Evolutionary conservation across 2,797 vertebrate species (phyloP).

Genomic region (Neosilurus hyrtlii): DNA sequence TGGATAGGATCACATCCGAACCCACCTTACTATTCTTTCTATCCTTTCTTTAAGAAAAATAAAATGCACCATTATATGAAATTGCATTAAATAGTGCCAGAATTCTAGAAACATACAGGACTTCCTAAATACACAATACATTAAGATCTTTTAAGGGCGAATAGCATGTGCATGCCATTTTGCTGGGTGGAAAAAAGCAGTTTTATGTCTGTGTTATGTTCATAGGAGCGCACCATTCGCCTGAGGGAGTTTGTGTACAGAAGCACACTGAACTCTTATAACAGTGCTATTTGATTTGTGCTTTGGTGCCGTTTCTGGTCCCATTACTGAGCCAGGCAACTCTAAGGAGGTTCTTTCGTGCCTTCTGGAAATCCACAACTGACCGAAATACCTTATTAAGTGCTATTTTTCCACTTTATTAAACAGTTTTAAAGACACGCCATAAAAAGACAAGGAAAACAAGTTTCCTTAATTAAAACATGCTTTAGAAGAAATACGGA

Average conservation of each 20-base stretch:
- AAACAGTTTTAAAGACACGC: slow-evolving; percentile 1
- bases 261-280: slow-evolving; percentile 33
- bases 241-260: slow-evolving; percentile 11
- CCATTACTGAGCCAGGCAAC: slow-evolving; percentile 21
- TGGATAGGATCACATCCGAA: slow-evolving; percentile 29
- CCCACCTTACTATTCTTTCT: neutral
- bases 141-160: neutral
- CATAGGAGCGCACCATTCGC: slow-evolving; percentile 6
- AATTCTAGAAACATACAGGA: slow-evolving; percentile 4
- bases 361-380: slow-evolving; percentile 27
- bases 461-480: slow-evolving; percentile 23
- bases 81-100: neutral
- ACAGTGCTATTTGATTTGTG: slow-evolving; percentile 35
- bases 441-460: neutral
- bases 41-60: neutral
- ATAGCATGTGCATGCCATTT: neutral
- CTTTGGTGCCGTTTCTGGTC: slow-evolving; percentile 38
- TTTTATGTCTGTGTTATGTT: slow-evolving; percentile 16
- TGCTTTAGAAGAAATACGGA: neutral
- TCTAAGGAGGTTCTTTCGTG: slow-evolving; percentile 18
- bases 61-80: too few relatives aligned
- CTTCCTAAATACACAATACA: neutral
- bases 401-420: slow-evolving; percentile 28
- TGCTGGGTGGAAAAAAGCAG: neutral
- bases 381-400: slow-evolving; percentile 24